Conservation (phyloP, 2,888 invertebrate species). For the Calameuta pallipes region DNA sequence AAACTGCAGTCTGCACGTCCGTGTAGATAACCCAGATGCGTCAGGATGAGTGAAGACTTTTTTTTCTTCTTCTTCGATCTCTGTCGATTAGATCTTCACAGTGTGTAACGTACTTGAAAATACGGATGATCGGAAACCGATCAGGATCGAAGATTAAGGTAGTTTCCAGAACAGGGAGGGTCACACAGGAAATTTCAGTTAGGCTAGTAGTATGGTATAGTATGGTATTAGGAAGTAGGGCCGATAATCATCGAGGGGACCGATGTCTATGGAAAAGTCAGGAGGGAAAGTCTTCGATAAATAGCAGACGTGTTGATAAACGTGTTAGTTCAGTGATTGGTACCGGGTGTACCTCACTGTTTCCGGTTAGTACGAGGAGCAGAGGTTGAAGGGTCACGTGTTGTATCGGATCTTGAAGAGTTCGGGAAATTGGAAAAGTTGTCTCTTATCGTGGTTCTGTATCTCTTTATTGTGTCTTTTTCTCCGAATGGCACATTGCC, state of each 20-base stretch:
- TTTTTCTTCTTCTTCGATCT: not conserved
- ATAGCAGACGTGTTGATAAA: not conserved
- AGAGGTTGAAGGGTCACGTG: not conserved
- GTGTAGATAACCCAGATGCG: not conserved
- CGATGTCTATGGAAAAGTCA: not conserved
- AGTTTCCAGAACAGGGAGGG: not conserved
- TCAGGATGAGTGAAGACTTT: not conserved
- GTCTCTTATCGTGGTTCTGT: conserved; percentile 25
- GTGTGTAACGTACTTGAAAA: not conserved
- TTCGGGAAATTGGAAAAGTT: conserved; percentile 37
- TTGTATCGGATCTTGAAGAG: conserved; percentile 7
- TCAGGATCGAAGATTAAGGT: not conserved
- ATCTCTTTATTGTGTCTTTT: not conserved
- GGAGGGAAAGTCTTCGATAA: not conserved
- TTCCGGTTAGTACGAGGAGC: not conserved
- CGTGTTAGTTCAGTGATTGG: not conserved
- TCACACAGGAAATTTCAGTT: not conserved
- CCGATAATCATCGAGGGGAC: not conserved
- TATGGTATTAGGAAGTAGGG: not conserved
- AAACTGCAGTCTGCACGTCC: not conserved
- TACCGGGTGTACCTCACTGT: not conserved
- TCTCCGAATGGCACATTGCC: not conserved
- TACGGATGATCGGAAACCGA: not conserved
- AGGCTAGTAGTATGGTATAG: not conserved
- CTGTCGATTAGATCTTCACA: not conserved